Percentiles rank a stretch among this genome's conserved stretches.
Conservation (phyloP, 1,140 invertebrate genomes). For the Lerema accius region DNA sequence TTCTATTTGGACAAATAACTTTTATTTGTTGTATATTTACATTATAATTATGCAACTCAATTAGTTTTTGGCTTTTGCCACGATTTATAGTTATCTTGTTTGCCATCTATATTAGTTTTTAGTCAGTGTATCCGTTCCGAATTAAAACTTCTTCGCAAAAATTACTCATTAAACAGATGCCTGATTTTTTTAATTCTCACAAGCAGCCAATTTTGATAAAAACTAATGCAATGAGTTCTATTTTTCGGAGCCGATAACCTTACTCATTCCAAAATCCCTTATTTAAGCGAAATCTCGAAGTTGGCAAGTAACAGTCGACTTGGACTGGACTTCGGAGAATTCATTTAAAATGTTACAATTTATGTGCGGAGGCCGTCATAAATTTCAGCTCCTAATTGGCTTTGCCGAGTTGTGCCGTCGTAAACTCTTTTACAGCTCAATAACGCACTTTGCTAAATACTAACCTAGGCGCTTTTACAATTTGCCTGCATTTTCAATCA, state of each 20-base stretch:
- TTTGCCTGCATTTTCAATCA: conserved; percentile 8
- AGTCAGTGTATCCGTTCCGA: no score
- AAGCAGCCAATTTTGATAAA: no score
- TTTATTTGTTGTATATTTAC: no score
- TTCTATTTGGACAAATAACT: no score
- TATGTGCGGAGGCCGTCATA: conserved; percentile 55
- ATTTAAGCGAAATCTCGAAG: conserved; percentile 26
- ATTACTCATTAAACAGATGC: no score
- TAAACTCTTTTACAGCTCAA: conserved; percentile 54
- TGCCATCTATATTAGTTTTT: no score
- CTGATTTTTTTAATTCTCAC: no score
- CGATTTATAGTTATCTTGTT: no score
- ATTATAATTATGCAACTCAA: no score
- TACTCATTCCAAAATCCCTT: conserved; percentile 21
- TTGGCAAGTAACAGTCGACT: conserved; percentile 24
- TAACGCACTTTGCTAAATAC: conserved; percentile 49
- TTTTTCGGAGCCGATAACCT: conserved; percentile 12
- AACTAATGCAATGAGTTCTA: conserved; percentile 19
- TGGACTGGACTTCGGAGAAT: conserved; percentile 40
- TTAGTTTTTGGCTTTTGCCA: no score
- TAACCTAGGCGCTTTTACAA: conserved; percentile 13
- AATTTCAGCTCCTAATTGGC: conserved; percentile 61
- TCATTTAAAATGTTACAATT: conserved; percentile 72
- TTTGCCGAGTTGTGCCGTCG: conserved; percentile 45
- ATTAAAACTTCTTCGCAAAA: no score